Evolutionary conservation across 2,797 vertebrate genomes (phyloP).

Genomic region (Gymnocypris eckloni): DNA sequence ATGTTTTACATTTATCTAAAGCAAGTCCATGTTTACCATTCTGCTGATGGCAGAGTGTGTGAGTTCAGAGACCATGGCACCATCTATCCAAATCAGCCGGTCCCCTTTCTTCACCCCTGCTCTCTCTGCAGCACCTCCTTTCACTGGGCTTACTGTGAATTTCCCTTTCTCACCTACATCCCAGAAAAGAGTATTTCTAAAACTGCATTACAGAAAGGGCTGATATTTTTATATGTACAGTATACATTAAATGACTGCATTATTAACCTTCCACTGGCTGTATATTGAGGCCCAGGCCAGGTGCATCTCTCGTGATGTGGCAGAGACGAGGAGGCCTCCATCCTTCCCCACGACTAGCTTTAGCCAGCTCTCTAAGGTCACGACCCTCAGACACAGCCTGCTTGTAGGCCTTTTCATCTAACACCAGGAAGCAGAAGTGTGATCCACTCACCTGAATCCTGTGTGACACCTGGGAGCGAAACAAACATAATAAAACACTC

Average conservation of each 20-base stretch:
- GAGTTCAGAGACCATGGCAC: conserved; percentile 77
- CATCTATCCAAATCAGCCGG: conserved; percentile 89
- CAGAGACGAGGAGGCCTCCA: conserved; percentile 85
- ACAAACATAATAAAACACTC: not conserved
- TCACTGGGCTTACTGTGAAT: conserved; percentile 77
- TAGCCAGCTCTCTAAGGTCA: conserved; percentile 67
- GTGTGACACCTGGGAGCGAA: conserved; percentile 79
- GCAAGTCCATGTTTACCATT: conserved; percentile 74
- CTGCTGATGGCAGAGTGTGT: conserved; percentile 75
- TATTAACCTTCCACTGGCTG: conserved; percentile 71
- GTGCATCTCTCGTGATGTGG: conserved; percentile 76
- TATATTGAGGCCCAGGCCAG: conserved; percentile 83
- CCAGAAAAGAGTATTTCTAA: conserved; percentile 25
- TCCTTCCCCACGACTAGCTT: conserved; percentile 65
- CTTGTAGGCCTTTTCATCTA: conserved; percentile 74
- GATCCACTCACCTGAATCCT: conserved; percentile 84
- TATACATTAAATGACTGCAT: not conserved
- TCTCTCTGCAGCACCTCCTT: conserved; percentile 82
- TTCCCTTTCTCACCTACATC: conserved; percentile 80
- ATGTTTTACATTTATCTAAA: not conserved
- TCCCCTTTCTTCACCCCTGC: conserved; percentile 84
- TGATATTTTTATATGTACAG: not conserved
- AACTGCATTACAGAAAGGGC: not conserved
- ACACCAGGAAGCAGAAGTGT: conserved; percentile 82
- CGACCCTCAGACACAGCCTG: conserved; percentile 69